Percentiles rank a stretch among this genome's conserved stretches.
Conservation (phyloP, 2,113 vertebrate genomes). For the Puma concolor region DNA sequence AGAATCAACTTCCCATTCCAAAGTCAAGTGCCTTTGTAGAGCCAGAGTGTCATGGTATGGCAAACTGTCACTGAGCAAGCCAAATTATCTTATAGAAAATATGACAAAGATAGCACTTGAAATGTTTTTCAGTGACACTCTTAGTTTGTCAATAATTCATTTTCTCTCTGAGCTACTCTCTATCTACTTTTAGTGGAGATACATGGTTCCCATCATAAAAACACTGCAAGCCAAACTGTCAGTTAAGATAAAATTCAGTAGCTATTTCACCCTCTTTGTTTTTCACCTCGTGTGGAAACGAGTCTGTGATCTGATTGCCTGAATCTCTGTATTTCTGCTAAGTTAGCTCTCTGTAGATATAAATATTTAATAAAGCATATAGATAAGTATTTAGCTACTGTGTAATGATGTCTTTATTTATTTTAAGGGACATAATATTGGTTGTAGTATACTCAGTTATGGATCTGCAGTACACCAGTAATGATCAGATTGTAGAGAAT, state of each 20-base stretch:
- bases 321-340: background rate
- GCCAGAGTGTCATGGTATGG: background rate
- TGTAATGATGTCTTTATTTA: background rate
- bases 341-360: background rate
- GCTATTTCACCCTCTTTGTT: background rate
- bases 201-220: background rate
- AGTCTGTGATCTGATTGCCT: background rate
- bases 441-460: background rate
- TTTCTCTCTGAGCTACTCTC: background rate
- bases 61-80: background rate
- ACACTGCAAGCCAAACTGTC: background rate
- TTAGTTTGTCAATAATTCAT: background rate
- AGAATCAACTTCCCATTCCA: background rate
- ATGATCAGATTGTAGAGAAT: background rate
- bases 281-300: background rate
- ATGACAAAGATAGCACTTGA: background rate
- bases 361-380: background rate
- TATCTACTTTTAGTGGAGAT: background rate
- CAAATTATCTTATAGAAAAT: background rate
- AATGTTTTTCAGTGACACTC: background rate
- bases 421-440: background rate
- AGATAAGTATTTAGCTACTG: background rate
- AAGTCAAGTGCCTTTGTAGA: background rate
- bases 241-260: background rate
- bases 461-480: accelerated